Conservation (phyloP, 2,888 invertebrate species). For the Clivina fossor region DNA sequence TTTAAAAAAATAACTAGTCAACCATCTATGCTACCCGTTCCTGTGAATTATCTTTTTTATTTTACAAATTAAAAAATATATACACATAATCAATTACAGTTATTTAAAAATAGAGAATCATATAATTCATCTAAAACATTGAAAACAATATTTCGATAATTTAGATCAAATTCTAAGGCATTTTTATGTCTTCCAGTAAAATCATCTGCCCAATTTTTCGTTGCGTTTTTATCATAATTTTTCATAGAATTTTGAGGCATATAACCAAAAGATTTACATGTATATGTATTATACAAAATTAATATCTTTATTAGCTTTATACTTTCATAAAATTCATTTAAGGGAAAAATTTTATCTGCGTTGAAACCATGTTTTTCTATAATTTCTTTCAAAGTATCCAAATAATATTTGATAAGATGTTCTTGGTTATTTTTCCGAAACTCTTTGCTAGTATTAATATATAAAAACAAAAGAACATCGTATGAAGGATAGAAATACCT, state of each 20-base stretch:
- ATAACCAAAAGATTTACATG: background rate
- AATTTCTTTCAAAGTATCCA: conserved; percentile 38
- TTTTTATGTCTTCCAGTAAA: background rate
- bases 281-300: background rate
- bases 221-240: background rate
- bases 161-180: background rate
- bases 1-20: too few relatives aligned
- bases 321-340: conserved; percentile 2
- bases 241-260: background rate
- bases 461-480: conserved; percentile 46
- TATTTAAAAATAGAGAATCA: too few relatives aligned
- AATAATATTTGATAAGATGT: conserved; percentile 44
- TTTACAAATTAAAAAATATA: too few relatives aligned
- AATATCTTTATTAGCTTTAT: background rate
- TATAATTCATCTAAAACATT: too few relatives aligned
- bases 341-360: conserved; percentile 35
- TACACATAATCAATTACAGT: too few relatives aligned
- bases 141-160: background rate
- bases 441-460: conserved; percentile 43
- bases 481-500: conserved; percentile 44
- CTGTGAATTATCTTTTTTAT: too few relatives aligned
- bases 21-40: too few relatives aligned
- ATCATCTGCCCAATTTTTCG: background rate
- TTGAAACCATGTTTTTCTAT: conserved; percentile 34
- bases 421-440: conserved; percentile 42